phyloP scores from a whole-genome alignment of 2,113 vertebrate species.

The Xenopus borealis region DNA sequence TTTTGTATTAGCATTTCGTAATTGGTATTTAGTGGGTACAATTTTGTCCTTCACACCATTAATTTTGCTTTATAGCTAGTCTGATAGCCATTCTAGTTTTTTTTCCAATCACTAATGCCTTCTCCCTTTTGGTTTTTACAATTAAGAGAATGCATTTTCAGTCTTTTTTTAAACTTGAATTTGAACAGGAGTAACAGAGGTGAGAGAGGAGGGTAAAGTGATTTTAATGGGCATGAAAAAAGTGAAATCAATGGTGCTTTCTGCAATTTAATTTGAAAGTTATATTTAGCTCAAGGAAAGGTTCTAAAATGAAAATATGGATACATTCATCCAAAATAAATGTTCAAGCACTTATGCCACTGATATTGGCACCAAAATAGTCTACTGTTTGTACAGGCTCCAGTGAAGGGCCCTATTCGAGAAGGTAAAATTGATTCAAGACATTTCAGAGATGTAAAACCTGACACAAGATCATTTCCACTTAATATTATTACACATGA shows the following conservation, averaged over 20 bases:
- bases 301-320: no score
- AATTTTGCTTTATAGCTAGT: constrained; percentile 75
- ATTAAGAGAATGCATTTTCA: constrained; percentile 61
- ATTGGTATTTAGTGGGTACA: constrained; percentile 72
- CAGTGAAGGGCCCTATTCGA: no score
- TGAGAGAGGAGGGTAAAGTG: constrained; percentile 9
- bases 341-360: no score
- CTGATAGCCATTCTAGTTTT: constrained; percentile 72
- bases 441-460: no score
- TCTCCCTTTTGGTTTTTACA: constrained; percentile 72
- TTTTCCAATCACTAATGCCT: constrained; percentile 62
- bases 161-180: background rate
- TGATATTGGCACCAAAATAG: no score
- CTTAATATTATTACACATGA: no score
- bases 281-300: no score
- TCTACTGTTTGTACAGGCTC: no score
- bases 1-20: constrained; percentile 66
- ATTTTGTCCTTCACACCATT: constrained; percentile 74
- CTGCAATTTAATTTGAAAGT: background rate
- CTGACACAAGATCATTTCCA: no score
- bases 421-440: no score
- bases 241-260: constrained; percentile 8
- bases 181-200: constrained; percentile 18
- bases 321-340: no score
- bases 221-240: constrained; percentile 12